Conservation (phyloP, 2,797 vertebrate species). For the Phyllotis vaccarum region DNA sequence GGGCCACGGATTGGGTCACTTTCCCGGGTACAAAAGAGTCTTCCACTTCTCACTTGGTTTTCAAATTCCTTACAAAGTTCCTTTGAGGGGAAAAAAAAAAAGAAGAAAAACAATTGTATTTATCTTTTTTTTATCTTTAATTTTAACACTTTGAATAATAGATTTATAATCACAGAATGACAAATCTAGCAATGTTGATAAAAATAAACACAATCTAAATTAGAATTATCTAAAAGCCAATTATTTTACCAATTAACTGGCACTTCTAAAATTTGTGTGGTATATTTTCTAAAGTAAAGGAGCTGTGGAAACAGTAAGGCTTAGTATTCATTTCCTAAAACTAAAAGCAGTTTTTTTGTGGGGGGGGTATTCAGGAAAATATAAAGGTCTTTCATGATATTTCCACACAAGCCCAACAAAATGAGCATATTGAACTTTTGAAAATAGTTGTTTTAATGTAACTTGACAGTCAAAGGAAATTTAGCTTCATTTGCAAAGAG, state of each 20-base stretch:
- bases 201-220: background rate
- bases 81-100: slow-evolving; percentile 10
- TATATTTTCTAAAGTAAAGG: slow-evolving; percentile 16
- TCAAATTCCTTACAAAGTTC: slow-evolving; percentile 83
- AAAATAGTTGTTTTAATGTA: background rate
- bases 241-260: background rate
- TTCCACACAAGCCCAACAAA: background rate
- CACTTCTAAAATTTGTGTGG: background rate
- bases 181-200: background rate
- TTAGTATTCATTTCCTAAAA: slow-evolving; percentile 25
- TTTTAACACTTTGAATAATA: background rate
- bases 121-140: slow-evolving; percentile 6
- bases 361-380: background rate
- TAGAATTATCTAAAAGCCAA: slow-evolving; percentile 7
- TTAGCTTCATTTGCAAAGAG: background rate
- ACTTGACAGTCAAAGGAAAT: background rate
- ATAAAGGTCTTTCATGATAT: background rate
- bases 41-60: slow-evolving; percentile 82
- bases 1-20: slow-evolving; percentile 88
- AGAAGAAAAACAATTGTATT: slow-evolving; percentile 26
- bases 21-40: slow-evolving; percentile 87
- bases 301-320: background rate
- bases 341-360: background rate
- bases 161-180: background rate
- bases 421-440: background rate